Conservation (phyloP, 2,888 invertebrate species). For the Ptychoptera contaminata region DNA sequence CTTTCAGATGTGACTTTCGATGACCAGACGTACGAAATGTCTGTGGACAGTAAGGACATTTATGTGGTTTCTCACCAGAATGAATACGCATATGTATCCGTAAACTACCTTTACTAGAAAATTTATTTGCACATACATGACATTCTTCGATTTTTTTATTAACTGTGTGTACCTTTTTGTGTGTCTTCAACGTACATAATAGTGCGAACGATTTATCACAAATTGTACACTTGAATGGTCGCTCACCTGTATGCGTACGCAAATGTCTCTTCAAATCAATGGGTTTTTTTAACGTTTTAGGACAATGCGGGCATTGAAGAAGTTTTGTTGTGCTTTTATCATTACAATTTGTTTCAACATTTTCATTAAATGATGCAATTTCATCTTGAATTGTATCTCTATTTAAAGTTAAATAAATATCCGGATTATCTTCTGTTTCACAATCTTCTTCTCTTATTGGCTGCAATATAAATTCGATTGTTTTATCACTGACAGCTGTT, state of each 20-base stretch:
- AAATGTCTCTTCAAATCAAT: conserved; percentile 18
- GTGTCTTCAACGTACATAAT: conserved; percentile 14
- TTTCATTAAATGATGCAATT: no score
- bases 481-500: no score
- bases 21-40: conserved; percentile 23
- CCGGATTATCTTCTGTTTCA: no score
- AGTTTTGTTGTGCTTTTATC: neutral
- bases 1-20: conserved; percentile 14
- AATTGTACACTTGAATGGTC: conserved; percentile 13
- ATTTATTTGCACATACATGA: conserved; percentile 18
- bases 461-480: no score
- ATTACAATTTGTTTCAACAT: neutral
- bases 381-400: neutral
- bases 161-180: conserved; percentile 13
- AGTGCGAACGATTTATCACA: conserved; percentile 14
- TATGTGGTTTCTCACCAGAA: conserved; percentile 20
- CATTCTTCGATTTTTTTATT: conserved; percentile 12
- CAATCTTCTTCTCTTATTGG: no score
- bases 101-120: conserved; percentile 17
- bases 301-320: neutral
- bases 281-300: conserved; percentile 11
- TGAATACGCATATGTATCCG: conserved; percentile 21
- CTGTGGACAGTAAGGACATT: conserved; percentile 16
- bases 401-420: neutral
- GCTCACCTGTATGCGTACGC: conserved; percentile 17